These are phyloP conservation scores for Serilophus lunatus DNA, from an alignment of 2,113 vertebrate species.

Conservation along the genomic window DNA sequence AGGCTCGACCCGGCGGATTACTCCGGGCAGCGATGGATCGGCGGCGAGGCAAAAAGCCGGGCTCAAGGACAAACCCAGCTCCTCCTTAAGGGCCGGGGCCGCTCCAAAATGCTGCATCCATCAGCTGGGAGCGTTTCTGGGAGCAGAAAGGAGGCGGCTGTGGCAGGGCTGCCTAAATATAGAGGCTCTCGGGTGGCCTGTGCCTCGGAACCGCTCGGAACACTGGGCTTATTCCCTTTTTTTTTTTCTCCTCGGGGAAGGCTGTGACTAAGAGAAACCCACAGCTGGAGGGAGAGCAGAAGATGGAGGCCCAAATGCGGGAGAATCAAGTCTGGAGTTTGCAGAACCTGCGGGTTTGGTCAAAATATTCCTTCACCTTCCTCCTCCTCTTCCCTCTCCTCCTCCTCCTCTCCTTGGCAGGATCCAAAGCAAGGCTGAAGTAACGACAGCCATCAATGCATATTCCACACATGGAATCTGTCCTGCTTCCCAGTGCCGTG, in stretches of 20 bases:
- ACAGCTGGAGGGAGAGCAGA: background rate
- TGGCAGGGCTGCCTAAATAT: constrained; percentile 56
- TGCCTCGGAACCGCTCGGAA: background rate
- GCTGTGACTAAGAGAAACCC: constrained; percentile 40
- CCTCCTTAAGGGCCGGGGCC: constrained; percentile 22
- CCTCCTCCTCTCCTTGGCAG: background rate
- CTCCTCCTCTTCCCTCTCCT: background rate
- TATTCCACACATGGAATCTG: background rate
- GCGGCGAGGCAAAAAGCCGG: background rate
- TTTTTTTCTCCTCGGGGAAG: background rate
- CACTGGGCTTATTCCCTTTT: background rate
- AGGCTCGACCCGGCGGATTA: background rate
- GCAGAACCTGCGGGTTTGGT: background rate
- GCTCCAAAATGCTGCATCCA: background rate
- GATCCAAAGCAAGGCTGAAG: background rate
- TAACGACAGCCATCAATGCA: background rate
- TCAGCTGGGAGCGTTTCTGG: background rate
- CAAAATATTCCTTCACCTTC: background rate
- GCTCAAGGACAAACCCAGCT: constrained; percentile 18
- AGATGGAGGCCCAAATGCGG: constrained; percentile 40
- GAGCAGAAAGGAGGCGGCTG: background rate
- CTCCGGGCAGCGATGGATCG: background rate
- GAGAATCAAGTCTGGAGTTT: background rate
- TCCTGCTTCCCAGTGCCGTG: background rate
- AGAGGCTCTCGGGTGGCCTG: constrained; percentile 3